phyloP scores from a whole-genome alignment of 2,797 vertebrate species.

The Sphenodon punctatus region DNA sequence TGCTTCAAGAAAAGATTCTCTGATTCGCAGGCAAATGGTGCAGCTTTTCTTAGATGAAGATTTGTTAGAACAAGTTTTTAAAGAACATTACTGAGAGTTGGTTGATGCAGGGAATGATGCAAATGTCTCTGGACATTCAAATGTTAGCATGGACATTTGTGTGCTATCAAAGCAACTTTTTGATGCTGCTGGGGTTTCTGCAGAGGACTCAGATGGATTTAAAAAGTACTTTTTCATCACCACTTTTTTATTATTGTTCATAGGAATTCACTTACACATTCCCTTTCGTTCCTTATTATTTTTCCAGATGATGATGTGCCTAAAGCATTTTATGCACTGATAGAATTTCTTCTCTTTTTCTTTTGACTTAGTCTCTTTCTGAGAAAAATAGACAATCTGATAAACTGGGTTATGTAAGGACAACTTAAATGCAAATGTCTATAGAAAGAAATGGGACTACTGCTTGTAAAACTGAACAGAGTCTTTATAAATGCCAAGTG shows the following conservation, averaged over 20 bases:
- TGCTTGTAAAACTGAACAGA: not conserved
- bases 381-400: conserved; percentile 57
- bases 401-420: conserved; percentile 65
- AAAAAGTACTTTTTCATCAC: conserved; percentile 33
- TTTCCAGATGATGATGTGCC: conserved; percentile 71
- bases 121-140: conserved; percentile 10
- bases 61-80: conserved; percentile 19
- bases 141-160: conserved; percentile 14
- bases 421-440: conserved; percentile 46
- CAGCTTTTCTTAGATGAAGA: not conserved
- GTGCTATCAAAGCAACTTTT: conserved; percentile 16
- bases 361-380: conserved; percentile 59
- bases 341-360: conserved; percentile 50
- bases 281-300: conserved; percentile 68
- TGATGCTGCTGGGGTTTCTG: conserved; percentile 29
- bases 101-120: not conserved
- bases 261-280: conserved; percentile 64
- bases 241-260: conserved; percentile 58
- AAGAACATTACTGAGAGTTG: not conserved
- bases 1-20: conserved; percentile 38
- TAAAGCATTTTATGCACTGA: conserved; percentile 68
- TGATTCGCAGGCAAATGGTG: conserved; percentile 17
- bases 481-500: not conserved
- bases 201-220: conserved; percentile 25
- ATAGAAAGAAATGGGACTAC: conserved; percentile 6